phyloP scores from a whole-genome alignment of 2,797 vertebrate species.

The Eulemur albifrons region DNA sequence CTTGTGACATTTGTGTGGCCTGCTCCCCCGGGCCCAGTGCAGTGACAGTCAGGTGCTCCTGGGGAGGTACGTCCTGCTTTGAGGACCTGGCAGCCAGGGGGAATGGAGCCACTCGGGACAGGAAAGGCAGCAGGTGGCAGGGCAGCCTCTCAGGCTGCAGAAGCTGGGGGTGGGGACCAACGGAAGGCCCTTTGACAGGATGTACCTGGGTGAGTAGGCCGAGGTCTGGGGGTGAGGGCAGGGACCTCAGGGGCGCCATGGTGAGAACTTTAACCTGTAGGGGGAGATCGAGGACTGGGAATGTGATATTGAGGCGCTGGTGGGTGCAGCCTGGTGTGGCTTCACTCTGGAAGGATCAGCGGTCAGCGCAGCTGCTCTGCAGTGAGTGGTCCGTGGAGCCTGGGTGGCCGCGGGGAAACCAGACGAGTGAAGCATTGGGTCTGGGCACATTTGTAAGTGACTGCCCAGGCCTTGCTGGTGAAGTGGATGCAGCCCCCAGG shows the following conservation, averaged over 20 bases:
- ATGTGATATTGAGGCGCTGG: not conserved
- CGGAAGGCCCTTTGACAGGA: too few relatives aligned
- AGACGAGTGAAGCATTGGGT: not conserved
- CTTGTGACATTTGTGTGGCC: too few relatives aligned
- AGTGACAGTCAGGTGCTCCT: too few relatives aligned
- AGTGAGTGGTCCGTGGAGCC: not conserved
- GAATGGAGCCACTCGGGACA: not conserved
- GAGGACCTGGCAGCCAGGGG: not conserved
- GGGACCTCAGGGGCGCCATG: not conserved
- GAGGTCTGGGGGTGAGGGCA: not conserved
- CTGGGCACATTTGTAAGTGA: not conserved
- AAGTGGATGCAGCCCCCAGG: not conserved
- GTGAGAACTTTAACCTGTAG: not conserved
- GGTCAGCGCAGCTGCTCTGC: not conserved
- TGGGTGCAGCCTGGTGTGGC: not conserved
- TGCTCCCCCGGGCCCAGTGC: too few relatives aligned
- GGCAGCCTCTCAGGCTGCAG: not conserved
- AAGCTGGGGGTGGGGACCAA: not conserved
- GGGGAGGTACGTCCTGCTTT: not conserved
- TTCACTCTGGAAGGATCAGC: not conserved
- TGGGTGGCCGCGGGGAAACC: not conserved
- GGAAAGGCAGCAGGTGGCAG: not conserved
- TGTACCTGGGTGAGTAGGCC: not conserved
- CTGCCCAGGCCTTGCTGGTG: not conserved
- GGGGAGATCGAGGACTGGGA: not conserved